A percentile compares a stretch with the other conserved stretches of the same genome.
These are phyloP conservation scores for Zaprionus taronus DNA, from an alignment of 1,140 invertebrate species.

Conservation along the genomic window DNA sequence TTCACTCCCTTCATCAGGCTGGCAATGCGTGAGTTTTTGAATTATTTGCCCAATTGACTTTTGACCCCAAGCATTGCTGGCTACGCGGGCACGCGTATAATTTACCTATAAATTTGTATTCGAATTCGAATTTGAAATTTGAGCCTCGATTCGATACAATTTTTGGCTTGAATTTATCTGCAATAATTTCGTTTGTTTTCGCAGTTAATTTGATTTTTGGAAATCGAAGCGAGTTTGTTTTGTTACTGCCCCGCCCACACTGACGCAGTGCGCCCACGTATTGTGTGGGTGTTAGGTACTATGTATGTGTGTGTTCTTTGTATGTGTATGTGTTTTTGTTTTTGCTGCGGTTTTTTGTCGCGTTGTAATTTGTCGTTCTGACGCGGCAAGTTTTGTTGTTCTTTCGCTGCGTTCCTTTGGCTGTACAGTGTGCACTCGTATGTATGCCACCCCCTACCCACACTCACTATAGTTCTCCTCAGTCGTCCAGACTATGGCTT, in stretches of 20 bases:
- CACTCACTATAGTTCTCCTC: no score
- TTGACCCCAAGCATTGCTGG: background rate
- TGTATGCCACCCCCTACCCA: background rate
- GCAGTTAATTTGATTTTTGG: conserved; percentile 59
- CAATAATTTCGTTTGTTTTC: conserved; percentile 7
- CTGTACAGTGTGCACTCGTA: conserved; percentile 4
- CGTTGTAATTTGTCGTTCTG: conserved; percentile 63
- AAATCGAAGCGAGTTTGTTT: conserved; percentile 39
- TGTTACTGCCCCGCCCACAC: conserved; percentile 13
- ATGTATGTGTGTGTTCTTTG: conserved; percentile 5
- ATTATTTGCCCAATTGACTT: conserved; percentile 43
- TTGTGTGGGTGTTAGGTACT: conserved; percentile 5
- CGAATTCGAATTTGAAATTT: conserved; percentile 16
- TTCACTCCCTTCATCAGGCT: background rate
- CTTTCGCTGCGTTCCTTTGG: conserved; percentile 17
- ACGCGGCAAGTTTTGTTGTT: conserved; percentile 62
- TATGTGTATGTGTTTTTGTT: conserved; percentile 35
- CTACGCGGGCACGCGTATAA: background rate
- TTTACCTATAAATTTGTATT: conserved; percentile 18
- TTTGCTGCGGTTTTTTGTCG: conserved; percentile 56
- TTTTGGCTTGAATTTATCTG: background rate
- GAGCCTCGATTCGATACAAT: background rate
- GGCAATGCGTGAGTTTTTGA: conserved; percentile 34
- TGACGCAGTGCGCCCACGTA: background rate
- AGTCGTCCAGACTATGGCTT: conserved; percentile 32